Evolutionary conservation across 2,888 invertebrate genomes (phyloP), one percentile per base, ranked within the genome.

Genomic region (Barypeithes pellucidus): DNA sequence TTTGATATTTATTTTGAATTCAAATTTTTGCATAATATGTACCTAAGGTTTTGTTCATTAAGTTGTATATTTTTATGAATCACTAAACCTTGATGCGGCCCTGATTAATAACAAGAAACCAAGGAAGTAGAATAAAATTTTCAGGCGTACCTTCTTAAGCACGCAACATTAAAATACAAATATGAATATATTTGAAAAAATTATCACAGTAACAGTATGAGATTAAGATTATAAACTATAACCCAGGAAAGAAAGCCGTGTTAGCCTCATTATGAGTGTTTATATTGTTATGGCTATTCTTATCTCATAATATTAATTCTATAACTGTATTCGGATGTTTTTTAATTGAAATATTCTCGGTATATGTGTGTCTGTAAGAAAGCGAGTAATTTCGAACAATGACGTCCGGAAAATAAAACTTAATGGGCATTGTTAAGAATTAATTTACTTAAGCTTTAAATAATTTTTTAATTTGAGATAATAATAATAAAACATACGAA

Each of bases 101-200:
- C 67, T 67, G 67, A 45, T 45, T 7, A 22, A 43, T 18, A 61
- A 61, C 61, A 61, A 61, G 9, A 61, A 61, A 61, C 45, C 29
- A 33, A 67, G 67, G 67, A 67, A 67, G 67, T 57, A 45, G 63
- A 33, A 67, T 61, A 61, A 61, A 24, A 67, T 45, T 45, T 45
- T 45, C 14, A 59, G 29, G 43, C 43, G 59, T 67, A 59, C 50
- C 63, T 29, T 67, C 33, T 29, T 43, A 41, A 66, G 47, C 72
- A 72, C 72, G 72, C 72, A 43, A 72, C 39, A 72, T 72, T 72
- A 66, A 54, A 72, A 72, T 72, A 67, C 66, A 66, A 66, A 66
- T 39, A 50, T 60, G 72, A 72, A 72, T 72, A 72, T 52, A 72
- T 72, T 72, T 59, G 45, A 69, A 57, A 43, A 67, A 39, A 67